These are phyloP conservation scores for Sarotherodon lohbergeri DNA, from an alignment of 2,113 vertebrate species.

Conservation along the genomic window DNA sequence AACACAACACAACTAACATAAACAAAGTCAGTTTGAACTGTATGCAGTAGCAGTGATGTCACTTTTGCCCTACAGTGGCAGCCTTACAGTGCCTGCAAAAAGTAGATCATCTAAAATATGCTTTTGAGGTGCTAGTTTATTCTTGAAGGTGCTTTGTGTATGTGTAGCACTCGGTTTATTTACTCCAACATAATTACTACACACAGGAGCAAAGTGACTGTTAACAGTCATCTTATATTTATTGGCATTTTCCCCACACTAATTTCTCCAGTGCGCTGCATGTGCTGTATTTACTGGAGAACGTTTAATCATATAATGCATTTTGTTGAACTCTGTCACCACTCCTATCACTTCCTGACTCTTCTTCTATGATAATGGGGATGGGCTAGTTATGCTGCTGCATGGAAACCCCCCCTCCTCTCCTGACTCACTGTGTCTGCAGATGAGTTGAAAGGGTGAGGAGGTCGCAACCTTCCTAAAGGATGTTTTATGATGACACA, in stretches of 20 bases:
- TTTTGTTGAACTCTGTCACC: neutral
- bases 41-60: neutral
- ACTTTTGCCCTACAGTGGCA: neutral
- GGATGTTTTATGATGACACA: slow-evolving; percentile 71
- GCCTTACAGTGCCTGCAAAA: neutral
- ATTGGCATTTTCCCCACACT: neutral
- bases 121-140: neutral
- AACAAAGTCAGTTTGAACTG: neutral
- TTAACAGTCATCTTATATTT: neutral
- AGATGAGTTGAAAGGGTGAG: slow-evolving; percentile 73
- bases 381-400: slow-evolving; percentile 43
- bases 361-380: neutral
- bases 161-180: neutral
- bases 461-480: slow-evolving; percentile 70
- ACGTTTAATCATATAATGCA: neutral
- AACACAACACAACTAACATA: neutral
- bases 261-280: neutral
- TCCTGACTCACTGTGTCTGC: slow-evolving; percentile 26
- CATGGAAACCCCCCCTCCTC: slow-evolving; percentile 35
- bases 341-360: neutral
- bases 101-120: neutral
- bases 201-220: neutral
- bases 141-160: neutral
- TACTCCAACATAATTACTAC: neutral
- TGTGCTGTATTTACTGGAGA: neutral